A percentile compares a stretch with the other conserved stretches of the same genome.
Conservation (phyloP, 2,888 invertebrate genomes). For the Latrodectus elegans region DNA sequence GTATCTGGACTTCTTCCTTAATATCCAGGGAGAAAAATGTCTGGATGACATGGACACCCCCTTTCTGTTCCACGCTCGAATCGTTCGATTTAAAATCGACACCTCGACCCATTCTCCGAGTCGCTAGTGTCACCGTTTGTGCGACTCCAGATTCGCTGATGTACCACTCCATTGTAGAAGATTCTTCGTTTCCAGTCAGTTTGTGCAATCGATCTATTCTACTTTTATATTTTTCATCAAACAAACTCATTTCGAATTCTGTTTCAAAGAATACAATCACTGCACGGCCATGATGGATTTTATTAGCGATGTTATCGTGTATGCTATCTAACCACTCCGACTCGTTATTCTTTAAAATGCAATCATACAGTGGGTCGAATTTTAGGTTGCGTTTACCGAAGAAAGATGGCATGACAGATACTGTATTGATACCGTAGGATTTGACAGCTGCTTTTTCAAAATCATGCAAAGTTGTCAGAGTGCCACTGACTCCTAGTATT, state of each 20-base stretch:
- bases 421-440: background rate
- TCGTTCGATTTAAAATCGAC: background rate
- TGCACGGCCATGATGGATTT: background rate
- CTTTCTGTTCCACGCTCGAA: background rate
- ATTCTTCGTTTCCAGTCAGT: background rate
- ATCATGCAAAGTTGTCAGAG: background rate
- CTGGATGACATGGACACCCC: background rate
- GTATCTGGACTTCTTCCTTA: background rate
- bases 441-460: background rate
- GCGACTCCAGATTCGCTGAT: background rate
- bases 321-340: background rate
- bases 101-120: background rate
- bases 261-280: background rate
- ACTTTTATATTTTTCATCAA: background rate
- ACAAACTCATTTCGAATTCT: background rate
- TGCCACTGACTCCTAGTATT: background rate
- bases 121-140: background rate
- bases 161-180: background rate
- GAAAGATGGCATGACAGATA: background rate
- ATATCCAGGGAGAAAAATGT: background rate
- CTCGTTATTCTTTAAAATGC: background rate
- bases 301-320: background rate
- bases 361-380: background rate
- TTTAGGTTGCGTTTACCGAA: background rate
- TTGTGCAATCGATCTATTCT: background rate